Conservation (phyloP, 2,113 vertebrate genomes). For the Antechinus stuartii region DNA sequence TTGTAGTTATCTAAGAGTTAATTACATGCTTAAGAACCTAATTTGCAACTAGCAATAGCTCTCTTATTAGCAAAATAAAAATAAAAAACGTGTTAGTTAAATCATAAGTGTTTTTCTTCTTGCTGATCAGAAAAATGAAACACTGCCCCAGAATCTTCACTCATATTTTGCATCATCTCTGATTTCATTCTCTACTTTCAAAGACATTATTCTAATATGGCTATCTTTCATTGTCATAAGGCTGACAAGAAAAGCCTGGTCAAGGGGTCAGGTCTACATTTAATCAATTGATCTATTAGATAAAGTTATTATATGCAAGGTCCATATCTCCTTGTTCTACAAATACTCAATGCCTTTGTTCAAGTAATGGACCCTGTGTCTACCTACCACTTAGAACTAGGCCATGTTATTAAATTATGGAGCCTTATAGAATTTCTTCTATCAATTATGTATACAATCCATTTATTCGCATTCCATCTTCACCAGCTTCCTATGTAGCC, state of each 20-base stretch:
- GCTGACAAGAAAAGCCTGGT: neutral
- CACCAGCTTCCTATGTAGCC: neutral
- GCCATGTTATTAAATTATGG: neutral
- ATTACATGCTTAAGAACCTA: neutral
- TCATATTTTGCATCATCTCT: neutral
- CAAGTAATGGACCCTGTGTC: neutral
- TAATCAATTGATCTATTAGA: neutral
- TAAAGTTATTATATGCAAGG: neutral
- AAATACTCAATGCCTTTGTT: neutral
- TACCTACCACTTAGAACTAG: neutral
- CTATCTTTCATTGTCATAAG: neutral
- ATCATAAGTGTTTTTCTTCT: neutral
- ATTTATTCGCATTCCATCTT: neutral
- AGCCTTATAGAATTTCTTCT: neutral
- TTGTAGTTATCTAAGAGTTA: neutral
- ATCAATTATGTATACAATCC: neutral
- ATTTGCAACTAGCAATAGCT: neutral
- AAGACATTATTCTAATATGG: neutral
- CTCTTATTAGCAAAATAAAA: constrained; percentile 23
- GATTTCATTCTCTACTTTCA: neutral
- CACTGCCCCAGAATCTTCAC: neutral
- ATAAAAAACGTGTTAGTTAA: neutral
- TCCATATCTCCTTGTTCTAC: neutral
- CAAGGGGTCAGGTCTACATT: neutral
- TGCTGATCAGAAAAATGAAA: neutral